Conservation (phyloP, 2,797 vertebrate species). For the Chiroxiphia lanceolata region DNA sequence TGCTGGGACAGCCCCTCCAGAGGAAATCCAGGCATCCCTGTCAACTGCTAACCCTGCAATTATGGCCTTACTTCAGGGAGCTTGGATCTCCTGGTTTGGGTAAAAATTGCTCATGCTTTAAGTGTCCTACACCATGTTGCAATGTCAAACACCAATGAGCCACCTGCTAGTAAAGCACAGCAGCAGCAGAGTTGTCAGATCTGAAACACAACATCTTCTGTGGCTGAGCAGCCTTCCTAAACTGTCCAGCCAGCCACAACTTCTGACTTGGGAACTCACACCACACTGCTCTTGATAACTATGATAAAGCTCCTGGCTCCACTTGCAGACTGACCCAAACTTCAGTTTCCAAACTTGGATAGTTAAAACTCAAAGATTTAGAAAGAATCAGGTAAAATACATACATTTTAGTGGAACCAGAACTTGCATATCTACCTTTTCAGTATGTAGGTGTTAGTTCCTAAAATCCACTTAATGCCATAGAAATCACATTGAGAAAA, state of each 20-base stretch:
- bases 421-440: not conserved
- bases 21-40: rapidly evolving
- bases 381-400: not conserved
- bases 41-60: not conserved
- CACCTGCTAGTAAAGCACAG: not conserved
- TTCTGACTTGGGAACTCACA: not conserved
- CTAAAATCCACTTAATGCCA: not conserved
- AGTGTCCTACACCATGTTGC: not conserved
- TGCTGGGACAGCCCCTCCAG: not conserved
- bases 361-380: not conserved
- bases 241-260: not conserved
- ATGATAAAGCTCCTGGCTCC: not conserved
- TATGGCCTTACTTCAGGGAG: not conserved
- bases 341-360: not conserved
- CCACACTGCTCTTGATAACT: not conserved
- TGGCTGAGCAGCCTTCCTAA: not conserved
- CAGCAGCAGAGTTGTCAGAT: not conserved
- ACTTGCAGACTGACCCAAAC: not conserved
- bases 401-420: not conserved
- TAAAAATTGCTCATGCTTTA: not conserved
- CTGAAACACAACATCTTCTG: not conserved
- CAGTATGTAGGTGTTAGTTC: not conserved
- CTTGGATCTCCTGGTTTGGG: rapidly evolving
- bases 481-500: not conserved
- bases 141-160: not conserved